Percentiles rank a stretch among this genome's conserved stretches.
Conservation (phyloP, 2,888 invertebrate species). For the Imbricaverruca yamaguchii region DNA sequence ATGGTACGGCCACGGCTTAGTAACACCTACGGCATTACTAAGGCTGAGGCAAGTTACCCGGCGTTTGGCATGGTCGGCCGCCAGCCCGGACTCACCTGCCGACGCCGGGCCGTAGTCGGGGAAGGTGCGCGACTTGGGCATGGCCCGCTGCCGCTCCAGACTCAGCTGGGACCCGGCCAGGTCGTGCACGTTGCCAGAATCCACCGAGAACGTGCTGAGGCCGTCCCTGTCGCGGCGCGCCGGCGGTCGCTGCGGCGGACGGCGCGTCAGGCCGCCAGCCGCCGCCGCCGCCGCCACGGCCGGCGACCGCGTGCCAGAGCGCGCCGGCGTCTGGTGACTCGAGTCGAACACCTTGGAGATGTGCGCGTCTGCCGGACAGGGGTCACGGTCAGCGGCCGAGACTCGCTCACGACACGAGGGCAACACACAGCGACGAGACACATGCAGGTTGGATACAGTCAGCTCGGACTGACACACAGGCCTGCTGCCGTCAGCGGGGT, state of each 20-base stretch:
- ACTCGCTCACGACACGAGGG: too few relatives aligned
- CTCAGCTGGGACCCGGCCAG: conserved; percentile 45
- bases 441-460: background rate
- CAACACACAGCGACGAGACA: background rate
- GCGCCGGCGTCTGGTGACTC: background rate
- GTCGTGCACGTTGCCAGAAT: conserved; percentile 69
- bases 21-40: too few relatives aligned
- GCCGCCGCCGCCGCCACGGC: background rate
- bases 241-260: background rate
- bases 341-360: conserved; percentile 20
- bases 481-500: too few relatives aligned
- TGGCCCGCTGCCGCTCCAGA: conserved; percentile 41
- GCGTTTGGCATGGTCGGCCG: too few relatives aligned
- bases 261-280: background rate
- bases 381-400: too few relatives aligned
- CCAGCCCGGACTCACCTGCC: conserved; percentile 26
- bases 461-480: too few relatives aligned
- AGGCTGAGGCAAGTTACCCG: too few relatives aligned
- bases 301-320: background rate
- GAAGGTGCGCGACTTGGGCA: conserved; percentile 56
- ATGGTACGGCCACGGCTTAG: too few relatives aligned
- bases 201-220: conserved; percentile 63
- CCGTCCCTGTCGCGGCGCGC: conserved; percentile 44
- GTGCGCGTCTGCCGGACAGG: conserved; percentile 7
- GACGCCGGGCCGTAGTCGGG: conserved; percentile 50